These are phyloP conservation scores for Mamestra configurata DNA, from an alignment of 1,140 invertebrate genomes.

Conservation along the genomic window DNA sequence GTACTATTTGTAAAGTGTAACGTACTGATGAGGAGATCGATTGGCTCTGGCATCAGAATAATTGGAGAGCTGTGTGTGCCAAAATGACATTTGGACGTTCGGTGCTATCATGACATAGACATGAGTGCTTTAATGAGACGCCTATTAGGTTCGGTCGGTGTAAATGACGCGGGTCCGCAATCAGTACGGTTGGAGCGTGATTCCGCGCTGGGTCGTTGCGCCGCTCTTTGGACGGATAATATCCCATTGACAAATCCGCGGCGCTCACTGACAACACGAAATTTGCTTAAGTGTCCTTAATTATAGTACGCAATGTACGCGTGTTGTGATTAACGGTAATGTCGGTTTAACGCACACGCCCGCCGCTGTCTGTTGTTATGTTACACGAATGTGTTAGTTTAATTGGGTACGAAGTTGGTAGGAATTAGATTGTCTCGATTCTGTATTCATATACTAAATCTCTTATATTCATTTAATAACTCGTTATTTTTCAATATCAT, in stretches of 20 bases:
- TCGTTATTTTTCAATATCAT: neutral
- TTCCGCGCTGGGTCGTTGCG: conserved; percentile 56
- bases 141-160: conserved; percentile 46
- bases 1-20: conserved; percentile 19
- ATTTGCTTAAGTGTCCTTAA: conserved; percentile 63
- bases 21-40: conserved; percentile 7
- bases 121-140: conserved; percentile 49
- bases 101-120: conserved; percentile 27
- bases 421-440: neutral
- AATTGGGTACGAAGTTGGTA: neutral
- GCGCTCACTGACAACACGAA: conserved; percentile 49
- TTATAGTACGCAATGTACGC: conserved; percentile 54
- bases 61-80: conserved; percentile 20
- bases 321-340: conserved; percentile 48
- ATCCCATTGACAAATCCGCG: conserved; percentile 62
- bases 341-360: conserved; percentile 1
- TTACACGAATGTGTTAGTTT: conserved; percentile 27
- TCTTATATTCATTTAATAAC: too few relatives aligned
- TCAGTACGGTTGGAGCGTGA: conserved; percentile 61
- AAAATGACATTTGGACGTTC: conserved; percentile 28
- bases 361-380: conserved; percentile 9
- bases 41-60: neutral
- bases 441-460: neutral
- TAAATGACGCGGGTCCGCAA: conserved; percentile 63
- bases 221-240: conserved; percentile 51